These are phyloP conservation scores for Stomatorhinus walkeri DNA, from an alignment of 2,797 vertebrate genomes.

Conservation along the genomic window DNA sequence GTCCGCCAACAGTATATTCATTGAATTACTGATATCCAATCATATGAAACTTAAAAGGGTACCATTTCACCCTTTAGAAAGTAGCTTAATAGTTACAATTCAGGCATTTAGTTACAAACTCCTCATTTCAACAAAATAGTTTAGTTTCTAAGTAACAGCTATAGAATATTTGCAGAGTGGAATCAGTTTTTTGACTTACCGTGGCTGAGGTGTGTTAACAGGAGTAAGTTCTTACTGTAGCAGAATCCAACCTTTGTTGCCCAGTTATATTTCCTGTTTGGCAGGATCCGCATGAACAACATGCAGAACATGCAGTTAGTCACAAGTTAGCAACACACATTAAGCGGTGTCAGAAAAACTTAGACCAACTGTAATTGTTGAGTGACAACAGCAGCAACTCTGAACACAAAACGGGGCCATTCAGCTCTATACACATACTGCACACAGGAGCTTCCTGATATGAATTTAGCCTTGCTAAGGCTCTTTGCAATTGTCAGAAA, in stretches of 20 bases:
- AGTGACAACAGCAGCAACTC: neutral
- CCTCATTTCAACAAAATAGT: neutral
- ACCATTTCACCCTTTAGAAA: neutral
- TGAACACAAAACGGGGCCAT: neutral
- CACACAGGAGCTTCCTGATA: neutral
- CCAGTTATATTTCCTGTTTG: constrained; percentile 78
- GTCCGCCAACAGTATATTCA: neutral
- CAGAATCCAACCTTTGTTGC: constrained; percentile 91
- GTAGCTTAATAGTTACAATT: neutral
- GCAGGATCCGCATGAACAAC: constrained; percentile 60
- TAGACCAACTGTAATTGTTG: neutral
- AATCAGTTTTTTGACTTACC: constrained; percentile 57
- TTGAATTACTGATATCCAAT: neutral
- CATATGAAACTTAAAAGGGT: neutral
- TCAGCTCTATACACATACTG: neutral
- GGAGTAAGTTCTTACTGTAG: constrained; percentile 96
- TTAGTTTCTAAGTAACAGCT: neutral
- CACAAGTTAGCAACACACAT: constrained; percentile 26
- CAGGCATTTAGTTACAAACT: neutral
- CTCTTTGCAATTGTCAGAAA: neutral
- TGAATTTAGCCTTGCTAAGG: neutral
- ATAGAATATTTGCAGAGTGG: neutral
- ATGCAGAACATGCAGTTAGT: constrained; percentile 91
- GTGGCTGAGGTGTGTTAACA: constrained; percentile 70
- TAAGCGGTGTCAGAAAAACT: constrained; percentile 14